Evolutionary conservation across 2,888 invertebrate species (phyloP).

Genomic region (Ectemnius continuus): DNA sequence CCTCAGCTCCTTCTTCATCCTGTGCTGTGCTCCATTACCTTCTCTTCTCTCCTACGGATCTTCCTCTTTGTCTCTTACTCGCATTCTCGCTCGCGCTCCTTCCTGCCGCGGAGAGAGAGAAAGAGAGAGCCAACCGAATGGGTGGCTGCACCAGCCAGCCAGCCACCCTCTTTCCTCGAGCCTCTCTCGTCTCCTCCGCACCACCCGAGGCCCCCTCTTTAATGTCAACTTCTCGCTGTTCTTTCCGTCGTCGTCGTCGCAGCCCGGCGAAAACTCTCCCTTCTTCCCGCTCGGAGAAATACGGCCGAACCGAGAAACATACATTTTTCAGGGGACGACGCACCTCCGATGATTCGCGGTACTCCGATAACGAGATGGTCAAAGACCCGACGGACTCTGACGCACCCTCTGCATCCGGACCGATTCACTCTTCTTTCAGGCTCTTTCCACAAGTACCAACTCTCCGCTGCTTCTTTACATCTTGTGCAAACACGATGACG

Average conservation of each 20-base stretch:
- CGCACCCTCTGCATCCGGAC: neutral
- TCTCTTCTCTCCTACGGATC: constrained; percentile 15
- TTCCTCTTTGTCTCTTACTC: constrained; percentile 8
- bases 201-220: constrained; percentile 7
- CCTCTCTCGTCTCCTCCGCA: neutral
- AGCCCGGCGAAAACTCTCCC: neutral
- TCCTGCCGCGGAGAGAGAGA: neutral
- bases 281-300: no score
- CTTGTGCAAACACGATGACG: no score
- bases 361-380: neutral
- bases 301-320: neutral
- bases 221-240: constrained; percentile 55
- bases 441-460: neutral
- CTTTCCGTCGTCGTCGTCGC: neutral
- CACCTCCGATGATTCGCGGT: neutral
- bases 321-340: constrained; percentile 4
- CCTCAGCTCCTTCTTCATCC: constrained; percentile 54
- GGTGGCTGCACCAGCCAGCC: no score
- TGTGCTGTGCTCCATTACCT: constrained; percentile 1
- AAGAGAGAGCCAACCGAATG: no score
- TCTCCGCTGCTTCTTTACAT: no score
- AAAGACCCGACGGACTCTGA: neutral
- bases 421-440: neutral
- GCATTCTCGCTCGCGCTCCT: constrained; percentile 25
- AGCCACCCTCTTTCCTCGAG: neutral